phyloP scores from a whole-genome alignment of 2,113 vertebrate genomes.

The Amia ocellicauda region DNA sequence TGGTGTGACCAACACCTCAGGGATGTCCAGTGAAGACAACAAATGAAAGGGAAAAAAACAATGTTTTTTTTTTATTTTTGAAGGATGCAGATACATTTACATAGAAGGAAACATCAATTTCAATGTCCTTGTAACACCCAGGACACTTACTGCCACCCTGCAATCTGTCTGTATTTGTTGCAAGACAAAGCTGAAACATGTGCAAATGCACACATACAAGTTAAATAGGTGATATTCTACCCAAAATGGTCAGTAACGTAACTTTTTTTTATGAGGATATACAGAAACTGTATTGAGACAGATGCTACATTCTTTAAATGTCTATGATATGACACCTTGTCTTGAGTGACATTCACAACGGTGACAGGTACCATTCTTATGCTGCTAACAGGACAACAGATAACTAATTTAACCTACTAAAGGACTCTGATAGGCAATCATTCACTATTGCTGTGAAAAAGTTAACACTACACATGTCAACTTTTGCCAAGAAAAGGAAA shows the following conservation, averaged over 20 bases:
- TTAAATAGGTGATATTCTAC: neutral
- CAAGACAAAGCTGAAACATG: too few species aligned
- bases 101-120: slow-evolving; percentile 44
- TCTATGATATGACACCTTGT: neutral
- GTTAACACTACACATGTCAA: neutral
- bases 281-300: neutral
- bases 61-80: too few species aligned
- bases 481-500: neutral
- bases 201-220: slow-evolving; percentile 25
- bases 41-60: slow-evolving; percentile 36
- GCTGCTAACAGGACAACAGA: slow-evolving; percentile 1
- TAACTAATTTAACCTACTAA: neutral
- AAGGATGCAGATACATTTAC: slow-evolving; percentile 27
- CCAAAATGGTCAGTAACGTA: neutral
- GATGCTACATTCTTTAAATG: neutral
- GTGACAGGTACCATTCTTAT: slow-evolving; percentile 34
- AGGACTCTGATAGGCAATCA: neutral
- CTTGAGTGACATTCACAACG: neutral
- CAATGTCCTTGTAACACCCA: slow-evolving; percentile 28
- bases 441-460: neutral
- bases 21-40: slow-evolving; percentile 54
- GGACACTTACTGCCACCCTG: slow-evolving; percentile 1
- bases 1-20: slow-evolving; percentile 63
- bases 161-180: slow-evolving; percentile 8
- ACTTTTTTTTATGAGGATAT: neutral